Evolutionary conservation across 1,140 invertebrate species (phyloP), one percentile per base, ranked within the genome.

Genomic region (Chironomus tepperi): DNA sequence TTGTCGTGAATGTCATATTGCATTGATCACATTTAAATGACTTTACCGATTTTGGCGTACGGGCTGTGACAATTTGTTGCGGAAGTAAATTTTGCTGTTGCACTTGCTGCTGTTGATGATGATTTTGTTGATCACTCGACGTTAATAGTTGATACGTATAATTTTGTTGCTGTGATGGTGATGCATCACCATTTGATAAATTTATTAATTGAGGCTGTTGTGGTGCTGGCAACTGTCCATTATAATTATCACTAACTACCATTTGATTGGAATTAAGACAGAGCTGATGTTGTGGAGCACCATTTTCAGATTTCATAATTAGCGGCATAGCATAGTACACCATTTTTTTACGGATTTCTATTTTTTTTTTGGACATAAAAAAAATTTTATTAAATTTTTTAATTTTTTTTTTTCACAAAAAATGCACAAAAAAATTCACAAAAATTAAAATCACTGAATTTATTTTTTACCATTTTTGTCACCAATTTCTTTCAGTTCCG

Each of bases 1-100:
- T 86, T 65, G 86, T 87, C 43, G 86, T 86, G 74, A 87, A 85
- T 76, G 83, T 85, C 81, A 87, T 83, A 74, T 86, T 85, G 77
- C 86, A 87, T 78, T 87, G 86, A 21, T 85, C 84, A 78, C 86
- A 87, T 75, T 82, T 83, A 76, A 84, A 84, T 8, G 80, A 79
- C 47, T 82, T 82, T 47, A 75, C 75, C 42, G 77, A 73, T 73
- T 81, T 81, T 21, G 79, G 77, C 19, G 74, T 21, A 42, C 42
- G 73, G 73, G 73, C 72, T 72, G 75, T 24, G 43, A 8, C 74
- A 57, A 5, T 34, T 34, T 43, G 73, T 8, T 47, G 75, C 1
- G 34, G 42, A 57, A 74, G 73, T 12, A 65, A 42, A 57, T 74
- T 57, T 47, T 74, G 74, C 3, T 75, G 73, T 15, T 18, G 73